Percentiles rank a stretch among this genome's conserved stretches.
Conservation (phyloP, 2,113 vertebrate species). For the Psilopsiagon aurifrons region DNA sequence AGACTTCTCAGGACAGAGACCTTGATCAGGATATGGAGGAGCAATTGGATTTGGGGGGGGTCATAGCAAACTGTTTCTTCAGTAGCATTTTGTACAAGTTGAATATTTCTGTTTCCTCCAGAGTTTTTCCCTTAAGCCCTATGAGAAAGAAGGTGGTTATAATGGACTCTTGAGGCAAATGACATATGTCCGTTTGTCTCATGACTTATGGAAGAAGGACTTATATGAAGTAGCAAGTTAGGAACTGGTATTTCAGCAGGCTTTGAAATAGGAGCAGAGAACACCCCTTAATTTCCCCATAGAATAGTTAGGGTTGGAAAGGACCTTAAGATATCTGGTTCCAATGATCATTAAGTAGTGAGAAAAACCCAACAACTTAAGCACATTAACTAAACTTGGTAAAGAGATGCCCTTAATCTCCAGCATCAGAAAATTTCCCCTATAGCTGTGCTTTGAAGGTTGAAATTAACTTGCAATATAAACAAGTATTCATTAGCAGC, state of each 20-base stretch:
- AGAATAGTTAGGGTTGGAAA: background rate
- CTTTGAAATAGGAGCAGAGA: background rate
- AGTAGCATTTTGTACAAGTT: background rate
- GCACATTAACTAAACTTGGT: background rate
- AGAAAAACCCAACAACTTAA: background rate
- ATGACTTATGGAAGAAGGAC: background rate
- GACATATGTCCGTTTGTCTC: background rate
- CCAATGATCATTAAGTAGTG: background rate
- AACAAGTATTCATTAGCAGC: background rate
- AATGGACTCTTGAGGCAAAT: background rate
- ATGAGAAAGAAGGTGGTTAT: background rate
- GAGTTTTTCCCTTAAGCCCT: background rate
- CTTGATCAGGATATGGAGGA: background rate
- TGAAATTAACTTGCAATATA: background rate
- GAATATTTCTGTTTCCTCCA: background rate
- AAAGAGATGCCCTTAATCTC: background rate
- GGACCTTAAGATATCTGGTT: background rate
- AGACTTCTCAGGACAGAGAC: background rate
- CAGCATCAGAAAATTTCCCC: background rate
- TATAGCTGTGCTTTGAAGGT: background rate
- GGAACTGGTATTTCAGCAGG: background rate
- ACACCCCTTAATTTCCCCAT: background rate
- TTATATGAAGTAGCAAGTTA: background rate
- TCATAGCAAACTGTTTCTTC: background rate
- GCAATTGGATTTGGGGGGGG: rapidly evolving